Evolutionary conservation across 2,113 vertebrate genomes (phyloP).

Genomic region (Puntigrus tetrazona): DNA sequence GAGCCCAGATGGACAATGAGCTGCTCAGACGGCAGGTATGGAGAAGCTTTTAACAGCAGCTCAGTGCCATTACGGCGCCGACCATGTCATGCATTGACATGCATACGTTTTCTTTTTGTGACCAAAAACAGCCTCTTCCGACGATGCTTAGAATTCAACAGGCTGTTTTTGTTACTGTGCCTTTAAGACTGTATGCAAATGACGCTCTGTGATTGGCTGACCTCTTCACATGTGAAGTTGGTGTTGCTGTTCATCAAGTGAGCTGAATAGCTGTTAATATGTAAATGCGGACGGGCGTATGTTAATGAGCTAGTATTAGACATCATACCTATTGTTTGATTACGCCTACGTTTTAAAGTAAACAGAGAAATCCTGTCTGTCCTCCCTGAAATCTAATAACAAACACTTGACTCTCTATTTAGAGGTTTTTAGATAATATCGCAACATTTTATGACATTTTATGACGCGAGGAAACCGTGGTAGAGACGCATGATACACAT

Average conservation of each 20-base stretch:
- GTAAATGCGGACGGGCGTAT: background rate
- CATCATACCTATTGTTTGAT: background rate
- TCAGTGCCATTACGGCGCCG: background rate
- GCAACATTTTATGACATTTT: background rate
- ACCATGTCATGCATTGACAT: no score
- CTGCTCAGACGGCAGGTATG: slow-evolving; percentile 85
- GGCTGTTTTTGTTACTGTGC: background rate
- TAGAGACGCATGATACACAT: no score
- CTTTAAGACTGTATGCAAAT: slow-evolving; percentile 1
- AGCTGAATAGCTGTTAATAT: background rate
- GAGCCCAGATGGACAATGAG: slow-evolving; percentile 88
- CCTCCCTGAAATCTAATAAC: background rate
- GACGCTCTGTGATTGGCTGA: background rate
- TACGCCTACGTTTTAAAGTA: background rate
- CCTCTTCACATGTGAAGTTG: background rate
- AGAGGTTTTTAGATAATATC: background rate
- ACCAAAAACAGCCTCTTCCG: no score
- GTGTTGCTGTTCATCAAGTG: background rate
- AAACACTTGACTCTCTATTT: background rate
- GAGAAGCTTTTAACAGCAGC: background rate
- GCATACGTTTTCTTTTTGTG: no score
- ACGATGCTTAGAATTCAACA: background rate
- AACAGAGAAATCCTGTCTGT: background rate
- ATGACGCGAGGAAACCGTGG: no score
- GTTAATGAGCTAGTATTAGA: background rate